These are phyloP conservation scores for Abrostola tripartita DNA, from an alignment of 2,888 invertebrate species.

Conservation along the genomic window DNA sequence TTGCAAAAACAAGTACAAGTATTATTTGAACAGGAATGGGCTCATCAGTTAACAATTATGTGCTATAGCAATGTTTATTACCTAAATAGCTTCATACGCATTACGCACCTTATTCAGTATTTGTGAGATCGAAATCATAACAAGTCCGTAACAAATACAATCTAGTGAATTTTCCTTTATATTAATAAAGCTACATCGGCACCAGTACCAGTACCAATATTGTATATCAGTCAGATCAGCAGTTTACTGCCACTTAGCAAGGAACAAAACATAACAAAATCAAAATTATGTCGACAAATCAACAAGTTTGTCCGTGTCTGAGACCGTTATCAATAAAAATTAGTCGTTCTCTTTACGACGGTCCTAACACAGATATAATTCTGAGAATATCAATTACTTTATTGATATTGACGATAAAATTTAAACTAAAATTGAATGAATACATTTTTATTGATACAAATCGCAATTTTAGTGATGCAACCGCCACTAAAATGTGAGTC, in stretches of 20 bases:
- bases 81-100: no score
- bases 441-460: constrained; percentile 13
- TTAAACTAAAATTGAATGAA: constrained; percentile 17
- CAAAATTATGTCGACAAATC: constrained; percentile 9
- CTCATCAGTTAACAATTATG: no score
- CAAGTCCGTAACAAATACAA: no score
- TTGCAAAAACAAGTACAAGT: no score
- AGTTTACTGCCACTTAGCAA: constrained; percentile 6
- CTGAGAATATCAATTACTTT: constrained; percentile 15
- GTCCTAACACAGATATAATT: constrained; percentile 15
- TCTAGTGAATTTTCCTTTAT: no score
- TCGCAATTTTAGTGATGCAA: constrained; percentile 24
- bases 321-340: constrained; percentile 7
- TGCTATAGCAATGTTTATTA: no score
- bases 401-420: constrained; percentile 20
- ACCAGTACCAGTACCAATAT: no score
- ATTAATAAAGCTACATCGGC: no score
- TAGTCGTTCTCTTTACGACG: neutral
- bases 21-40: no score
- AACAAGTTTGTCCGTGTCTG: no score
- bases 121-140: no score
- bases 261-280: constrained; percentile 3
- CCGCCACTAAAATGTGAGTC: constrained; percentile 10
- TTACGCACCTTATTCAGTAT: no score
- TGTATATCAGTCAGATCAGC: neutral